phyloP scores from a whole-genome alignment of 1,140 invertebrate genomes.

The Drosophila nannoptera region DNA sequence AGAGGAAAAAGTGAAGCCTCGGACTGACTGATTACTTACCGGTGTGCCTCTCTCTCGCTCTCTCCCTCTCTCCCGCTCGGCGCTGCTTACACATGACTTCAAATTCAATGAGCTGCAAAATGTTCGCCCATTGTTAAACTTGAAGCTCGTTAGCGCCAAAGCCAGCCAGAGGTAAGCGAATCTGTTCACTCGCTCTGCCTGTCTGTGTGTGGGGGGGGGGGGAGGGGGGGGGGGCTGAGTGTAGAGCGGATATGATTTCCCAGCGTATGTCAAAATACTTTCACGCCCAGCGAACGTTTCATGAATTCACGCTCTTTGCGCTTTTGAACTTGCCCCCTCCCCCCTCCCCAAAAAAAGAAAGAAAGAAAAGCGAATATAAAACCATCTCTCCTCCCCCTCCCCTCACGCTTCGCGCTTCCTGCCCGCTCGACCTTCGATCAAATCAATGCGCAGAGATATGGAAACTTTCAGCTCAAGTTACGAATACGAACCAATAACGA shows the following conservation, averaged over 20 bases:
- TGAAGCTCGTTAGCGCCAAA: conserved; percentile 69
- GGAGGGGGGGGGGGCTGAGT: too few species aligned
- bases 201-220: conserved; percentile 10
- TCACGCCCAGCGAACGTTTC: conserved; percentile 64
- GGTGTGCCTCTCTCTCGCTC: conserved; percentile 2
- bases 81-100: conserved; percentile 71
- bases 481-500: conserved; percentile 13
- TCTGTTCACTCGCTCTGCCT: not conserved
- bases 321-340: conserved; percentile 48
- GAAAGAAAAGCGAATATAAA: conserved; percentile 13
- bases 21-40: conserved; percentile 27
- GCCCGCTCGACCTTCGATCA: not conserved
- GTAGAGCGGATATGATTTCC: conserved; percentile 49
- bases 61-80: conserved; percentile 1
- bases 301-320: conserved; percentile 72
- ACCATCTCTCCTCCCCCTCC: not conserved
- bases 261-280: conserved; percentile 62
- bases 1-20: conserved; percentile 5
- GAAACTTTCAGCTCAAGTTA: conserved; percentile 13
- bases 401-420: not conserved
- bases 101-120: conserved; percentile 77
- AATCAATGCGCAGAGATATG: conserved; percentile 10
- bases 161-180: conserved; percentile 36
- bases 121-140: conserved; percentile 75
- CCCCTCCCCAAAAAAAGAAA: conserved; percentile 6